Base-by-base conservation (phyloP, 2,888 invertebrate genomes). In the Auanema freiburgensis region DNA sequence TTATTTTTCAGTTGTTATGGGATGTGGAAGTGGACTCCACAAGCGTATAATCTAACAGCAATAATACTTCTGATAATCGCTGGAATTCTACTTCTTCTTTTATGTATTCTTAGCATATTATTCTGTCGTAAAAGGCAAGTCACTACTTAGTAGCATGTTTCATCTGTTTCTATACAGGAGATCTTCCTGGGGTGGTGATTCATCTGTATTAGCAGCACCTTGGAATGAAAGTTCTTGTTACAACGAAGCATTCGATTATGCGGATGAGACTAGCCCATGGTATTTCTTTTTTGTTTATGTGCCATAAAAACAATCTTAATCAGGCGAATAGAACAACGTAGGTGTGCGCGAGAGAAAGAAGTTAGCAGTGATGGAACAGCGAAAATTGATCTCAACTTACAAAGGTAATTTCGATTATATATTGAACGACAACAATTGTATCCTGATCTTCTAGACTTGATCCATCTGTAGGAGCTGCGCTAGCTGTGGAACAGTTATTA, bases 401-500 rank as follows among this genome's bases (percentile, higher is more conserved):
- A 23, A 52, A 18, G 16, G 16, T 52, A 23, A 52, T 3, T 6
- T n/a, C 3, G 16, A 14, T 43, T 8, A 33, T 3, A 33, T 3
- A 3, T 33, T 33, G 33, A 33, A 33, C 8, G 46, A 18, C 24
- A 21, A 52, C 14, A 50, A 12, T 12, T 10, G 10, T 50, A 16
- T 11, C 2, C n/a, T 24, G 4, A 4, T 25, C 8, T 33, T 59
- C 16, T 64, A 72, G 72, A 64, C 63, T 73, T 40, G 72, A 73
- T 42, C 67, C 66, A 18, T 68, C 66, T 50, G 66, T 71, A 50
- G 72, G 68, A 0, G 65, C 63, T 33, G 72, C 72, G 11, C 42
- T 73, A n/a, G 72, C 72, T 2, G 70, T 73, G 40, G 72, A 73
- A 56, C 70, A 73, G 53, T 60, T 73, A 33, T 63, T 67, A 63